Evolutionary conservation across 1,140 invertebrate genomes (phyloP), one percentile per base, ranked within the genome.

Genomic region (Drosophila tropicalis): DNA sequence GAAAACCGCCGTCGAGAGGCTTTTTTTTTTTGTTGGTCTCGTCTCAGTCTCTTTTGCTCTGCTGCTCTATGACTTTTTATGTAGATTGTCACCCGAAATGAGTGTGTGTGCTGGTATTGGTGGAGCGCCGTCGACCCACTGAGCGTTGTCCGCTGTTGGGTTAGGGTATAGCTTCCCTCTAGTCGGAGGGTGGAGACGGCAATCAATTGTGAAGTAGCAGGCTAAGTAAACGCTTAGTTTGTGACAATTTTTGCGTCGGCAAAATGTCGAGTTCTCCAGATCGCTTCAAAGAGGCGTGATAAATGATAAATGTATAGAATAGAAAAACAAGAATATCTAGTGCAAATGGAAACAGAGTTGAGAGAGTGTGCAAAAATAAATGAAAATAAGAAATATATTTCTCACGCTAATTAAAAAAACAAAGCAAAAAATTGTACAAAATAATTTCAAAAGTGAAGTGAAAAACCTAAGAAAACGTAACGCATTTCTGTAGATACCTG

Each of bases 401-500:
- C 83, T 87, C 83, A 87, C 83, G 83, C 62, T 76, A 87, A 87
- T 87, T 79, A 86, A 79, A 39, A 36, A 36, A 36, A 29, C 5
- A 0, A 29, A 29, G 10, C 4, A 39, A 13, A 39, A 39, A 13
- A 29, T 29, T 5, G 3, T 29, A 29, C 5, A 29, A 29, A 5
- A 29, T 29, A 29, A 29, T 29, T 29, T 5, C 1, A 39, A 70
- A 58, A 54, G 13, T 69, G 54, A 25, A 25, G 62, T 62, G 70
- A 57, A 69, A 82, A 67, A 62, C 12, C 12, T 13, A 64, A 61
- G 47, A 25, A 22, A 54, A 15, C 36, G 10, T 13, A 39, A 39
- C 36, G 4, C 19, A 19, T 15, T 36, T 15, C 9, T 10, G 5
- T 32, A 34, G 9, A 19, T 39, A 44, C 41, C 22, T 34, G 7